These are phyloP conservation scores for Phaethornis superciliosus DNA, from an alignment of 2,113 vertebrate genomes.

Conservation along the genomic window DNA sequence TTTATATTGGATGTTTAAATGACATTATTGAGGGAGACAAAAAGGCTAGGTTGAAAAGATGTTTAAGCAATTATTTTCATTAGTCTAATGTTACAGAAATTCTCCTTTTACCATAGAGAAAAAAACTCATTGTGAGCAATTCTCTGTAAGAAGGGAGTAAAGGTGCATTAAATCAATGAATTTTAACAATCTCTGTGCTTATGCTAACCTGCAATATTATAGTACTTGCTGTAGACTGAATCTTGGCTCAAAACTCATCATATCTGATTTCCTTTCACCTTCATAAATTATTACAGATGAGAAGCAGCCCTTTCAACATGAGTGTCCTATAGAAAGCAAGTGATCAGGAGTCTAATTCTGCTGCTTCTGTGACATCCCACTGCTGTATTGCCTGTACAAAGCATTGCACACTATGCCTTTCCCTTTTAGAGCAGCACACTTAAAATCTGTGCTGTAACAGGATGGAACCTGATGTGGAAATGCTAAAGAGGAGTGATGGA, in stretches of 20 bases:
- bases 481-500: background rate
- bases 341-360: background rate
- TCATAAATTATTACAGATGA: background rate
- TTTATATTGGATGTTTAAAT: background rate
- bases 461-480: background rate
- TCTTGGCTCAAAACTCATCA: background rate
- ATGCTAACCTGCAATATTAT: background rate
- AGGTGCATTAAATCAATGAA: background rate
- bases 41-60: background rate
- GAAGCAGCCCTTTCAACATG: background rate
- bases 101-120: background rate
- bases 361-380: background rate
- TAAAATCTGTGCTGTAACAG: background rate
- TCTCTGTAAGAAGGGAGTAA: background rate
- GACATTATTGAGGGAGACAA: accelerated
- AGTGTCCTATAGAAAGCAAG: background rate
- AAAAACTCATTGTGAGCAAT: background rate
- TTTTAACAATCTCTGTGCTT: background rate
- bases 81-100: background rate
- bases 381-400: background rate
- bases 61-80: background rate
- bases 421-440: background rate
- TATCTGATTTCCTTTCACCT: background rate
- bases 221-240: background rate
- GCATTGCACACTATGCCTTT: accelerated